Evolutionary conservation across 2,113 vertebrate genomes (phyloP).

Genomic region (Zeus faber): DNA sequence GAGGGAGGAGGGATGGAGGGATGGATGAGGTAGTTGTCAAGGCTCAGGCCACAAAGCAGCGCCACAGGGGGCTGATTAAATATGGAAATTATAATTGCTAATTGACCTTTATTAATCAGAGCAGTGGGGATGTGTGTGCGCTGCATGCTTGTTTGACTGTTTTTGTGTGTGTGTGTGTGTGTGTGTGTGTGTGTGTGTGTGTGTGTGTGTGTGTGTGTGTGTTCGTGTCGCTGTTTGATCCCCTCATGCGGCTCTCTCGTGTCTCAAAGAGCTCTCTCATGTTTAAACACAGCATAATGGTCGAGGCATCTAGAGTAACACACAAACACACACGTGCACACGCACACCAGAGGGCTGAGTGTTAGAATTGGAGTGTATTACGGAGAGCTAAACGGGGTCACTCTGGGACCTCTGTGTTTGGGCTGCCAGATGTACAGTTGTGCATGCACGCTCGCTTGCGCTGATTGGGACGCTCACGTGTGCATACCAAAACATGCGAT

Average conservation of each 20-base stretch:
- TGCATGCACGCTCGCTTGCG: conserved; percentile 26
- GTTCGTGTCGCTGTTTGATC: conserved; percentile 50
- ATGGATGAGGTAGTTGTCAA: conserved; percentile 39
- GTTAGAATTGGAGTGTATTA: conserved; percentile 46
- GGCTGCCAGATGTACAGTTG: conserved; percentile 53
- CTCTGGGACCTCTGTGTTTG: conserved; percentile 34
- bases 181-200: conserved; percentile 27
- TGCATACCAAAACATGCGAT: background rate
- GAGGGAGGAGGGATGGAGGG: background rate
- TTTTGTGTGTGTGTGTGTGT: conserved; percentile 10
- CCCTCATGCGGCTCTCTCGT: conserved; percentile 57
- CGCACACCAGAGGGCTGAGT: conserved; percentile 24
- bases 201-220: conserved; percentile 21
- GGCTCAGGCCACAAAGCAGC: conserved; percentile 64
- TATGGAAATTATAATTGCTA: conserved; percentile 81
- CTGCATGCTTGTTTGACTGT: too few species aligned
- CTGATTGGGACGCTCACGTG: background rate
- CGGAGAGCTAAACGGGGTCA: conserved; percentile 52
- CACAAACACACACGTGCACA: conserved; percentile 2
- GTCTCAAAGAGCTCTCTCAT: conserved; percentile 66
- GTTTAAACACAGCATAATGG: conserved; percentile 67
- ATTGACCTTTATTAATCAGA: conserved; percentile 82
- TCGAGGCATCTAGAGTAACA: conserved; percentile 33
- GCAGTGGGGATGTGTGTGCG: conserved; percentile 46
- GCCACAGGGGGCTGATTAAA: conserved; percentile 78